A percentile compares a stretch with the other conserved stretches of the same genome.
phyloP scores from a whole-genome alignment of 2,113 vertebrate species.

The Hypocryptadius cinnamomeus region DNA sequence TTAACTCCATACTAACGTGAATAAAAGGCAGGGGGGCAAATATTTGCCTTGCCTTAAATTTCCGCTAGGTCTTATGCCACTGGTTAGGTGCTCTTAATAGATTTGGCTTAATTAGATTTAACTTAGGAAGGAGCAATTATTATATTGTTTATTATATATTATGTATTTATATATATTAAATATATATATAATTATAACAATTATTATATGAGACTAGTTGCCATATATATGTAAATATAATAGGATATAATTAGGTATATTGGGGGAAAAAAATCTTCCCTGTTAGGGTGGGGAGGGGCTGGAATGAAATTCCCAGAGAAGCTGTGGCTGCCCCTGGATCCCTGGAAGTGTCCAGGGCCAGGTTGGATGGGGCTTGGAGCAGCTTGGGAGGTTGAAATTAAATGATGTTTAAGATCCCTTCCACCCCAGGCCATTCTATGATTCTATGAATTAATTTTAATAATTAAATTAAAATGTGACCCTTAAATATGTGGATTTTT shows the following conservation, averaged over 20 bases:
- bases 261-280: too few relatives aligned
- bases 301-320: not conserved
- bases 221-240: too few relatives aligned
- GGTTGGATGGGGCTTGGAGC: not conserved
- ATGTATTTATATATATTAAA: too few relatives aligned
- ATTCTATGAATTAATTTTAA: not conserved
- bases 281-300: not conserved
- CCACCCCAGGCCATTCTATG: too few relatives aligned
- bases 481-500: not conserved
- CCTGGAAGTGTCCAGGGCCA: not conserved
- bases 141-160: not conserved
- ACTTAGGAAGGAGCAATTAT: not conserved
- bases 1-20: accelerated
- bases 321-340: not conserved
- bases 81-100: not conserved
- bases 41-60: not conserved
- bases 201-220: too few relatives aligned
- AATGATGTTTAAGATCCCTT: not conserved
- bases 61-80: not conserved
- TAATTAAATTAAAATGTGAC: not conserved
- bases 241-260: not conserved
- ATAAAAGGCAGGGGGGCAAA: not conserved
- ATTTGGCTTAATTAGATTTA: not conserved
- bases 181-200: too few relatives aligned
- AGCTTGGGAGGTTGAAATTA: not conserved